phyloP scores from a whole-genome alignment of 2,797 vertebrate genomes.

The Leuciscus waleckii region DNA sequence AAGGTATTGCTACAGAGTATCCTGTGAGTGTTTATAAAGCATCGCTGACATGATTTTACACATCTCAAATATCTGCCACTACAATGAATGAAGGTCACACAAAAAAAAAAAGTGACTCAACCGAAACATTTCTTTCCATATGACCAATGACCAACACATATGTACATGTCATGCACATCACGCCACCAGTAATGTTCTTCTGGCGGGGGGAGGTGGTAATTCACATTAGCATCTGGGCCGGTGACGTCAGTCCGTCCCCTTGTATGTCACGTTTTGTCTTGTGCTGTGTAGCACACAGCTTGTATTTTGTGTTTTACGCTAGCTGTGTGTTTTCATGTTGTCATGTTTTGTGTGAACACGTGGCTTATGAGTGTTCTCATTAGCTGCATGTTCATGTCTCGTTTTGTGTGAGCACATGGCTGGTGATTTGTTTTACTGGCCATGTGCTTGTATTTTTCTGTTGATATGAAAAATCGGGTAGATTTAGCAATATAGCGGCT shows the following conservation, averaged over 20 bases:
- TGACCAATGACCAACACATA: background rate
- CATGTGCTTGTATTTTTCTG: no score
- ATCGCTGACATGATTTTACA: constrained; percentile 33
- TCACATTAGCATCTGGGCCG: background rate
- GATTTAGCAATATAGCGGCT: no score
- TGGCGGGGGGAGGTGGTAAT: background rate
- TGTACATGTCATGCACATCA: background rate
- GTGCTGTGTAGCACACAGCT: no score
- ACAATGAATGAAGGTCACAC: constrained; percentile 51
- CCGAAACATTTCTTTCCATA: constrained; percentile 21
- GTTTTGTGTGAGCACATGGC: no score
- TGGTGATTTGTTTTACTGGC: no score
- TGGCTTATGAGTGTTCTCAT: no score
- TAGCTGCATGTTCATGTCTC: no score
- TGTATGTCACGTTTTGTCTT: no score
- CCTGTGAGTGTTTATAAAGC: constrained; percentile 52
- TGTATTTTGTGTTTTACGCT: no score
- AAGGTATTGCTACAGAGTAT: constrained; percentile 27
- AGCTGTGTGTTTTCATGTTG: no score
- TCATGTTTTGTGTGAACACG: no score
- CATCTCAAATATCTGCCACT: constrained; percentile 46
- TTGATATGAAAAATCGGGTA: no score
- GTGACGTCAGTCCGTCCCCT: constrained; percentile 19
- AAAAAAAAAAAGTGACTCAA: constrained; percentile 57
- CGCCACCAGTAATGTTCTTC: background rate